phyloP scores from a whole-genome alignment of 2,888 invertebrate genomes.

The Timema podura region DNA sequence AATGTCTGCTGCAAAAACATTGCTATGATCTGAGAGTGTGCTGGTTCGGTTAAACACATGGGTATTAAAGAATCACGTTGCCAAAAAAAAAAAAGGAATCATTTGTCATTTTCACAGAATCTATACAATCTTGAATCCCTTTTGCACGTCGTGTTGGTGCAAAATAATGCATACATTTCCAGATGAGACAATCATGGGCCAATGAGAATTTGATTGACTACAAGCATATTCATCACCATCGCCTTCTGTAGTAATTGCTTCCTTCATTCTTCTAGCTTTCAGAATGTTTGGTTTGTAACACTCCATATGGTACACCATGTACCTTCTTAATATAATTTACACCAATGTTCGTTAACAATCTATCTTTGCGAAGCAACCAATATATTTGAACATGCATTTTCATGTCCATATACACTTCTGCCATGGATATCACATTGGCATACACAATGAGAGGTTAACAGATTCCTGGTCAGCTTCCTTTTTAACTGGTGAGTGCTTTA shows the following conservation, averaged over 20 bases:
- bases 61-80: not conserved
- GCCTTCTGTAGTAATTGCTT: not conserved
- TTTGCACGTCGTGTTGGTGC: not conserved
- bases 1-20: slow-evolving; percentile 3
- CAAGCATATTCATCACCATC: not conserved
- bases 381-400: not conserved
- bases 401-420: slow-evolving; percentile 7
- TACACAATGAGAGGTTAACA: not conserved
- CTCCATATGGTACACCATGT: not conserved
- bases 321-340: not conserved
- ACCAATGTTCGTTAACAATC: not conserved
- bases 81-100: not conserved
- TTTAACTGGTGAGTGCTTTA: not conserved
- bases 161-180: not conserved
- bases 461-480: not conserved
- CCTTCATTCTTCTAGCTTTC: slow-evolving; percentile 4
- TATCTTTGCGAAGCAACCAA: not conserved
- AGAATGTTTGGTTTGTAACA: not conserved
- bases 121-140: slow-evolving; percentile 1
- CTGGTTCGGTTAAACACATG: not conserved
- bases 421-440: not conserved
- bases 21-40: not conserved
- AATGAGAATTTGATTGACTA: not conserved
- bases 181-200: not conserved
- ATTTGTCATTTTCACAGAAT: not conserved